These are phyloP conservation scores for Oncorhynchus clarkii DNA, from an alignment of 2,113 vertebrate genomes.

Conservation along the genomic window DNA sequence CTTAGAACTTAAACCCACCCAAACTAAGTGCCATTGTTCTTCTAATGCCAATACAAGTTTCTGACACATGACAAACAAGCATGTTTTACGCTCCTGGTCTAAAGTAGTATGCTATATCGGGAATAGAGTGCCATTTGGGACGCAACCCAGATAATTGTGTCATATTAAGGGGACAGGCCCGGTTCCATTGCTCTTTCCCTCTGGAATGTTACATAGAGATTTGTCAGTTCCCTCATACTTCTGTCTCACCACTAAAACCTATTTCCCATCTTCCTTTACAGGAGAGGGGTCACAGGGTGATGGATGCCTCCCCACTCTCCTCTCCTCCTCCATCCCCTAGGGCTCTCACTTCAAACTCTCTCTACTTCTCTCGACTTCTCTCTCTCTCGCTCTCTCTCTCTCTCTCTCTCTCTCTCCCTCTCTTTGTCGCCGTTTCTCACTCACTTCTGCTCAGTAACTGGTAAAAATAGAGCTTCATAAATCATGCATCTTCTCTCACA, in stretches of 20 bases:
- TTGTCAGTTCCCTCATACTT: conserved; percentile 57
- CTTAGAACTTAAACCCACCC: conserved; percentile 50
- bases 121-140: conserved; percentile 30
- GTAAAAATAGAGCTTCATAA: conserved; percentile 85
- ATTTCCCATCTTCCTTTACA: conserved; percentile 52
- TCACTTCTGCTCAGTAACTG: conserved; percentile 70
- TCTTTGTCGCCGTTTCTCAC: not conserved
- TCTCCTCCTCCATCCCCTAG: conserved; percentile 25
- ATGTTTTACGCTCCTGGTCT: not conserved
- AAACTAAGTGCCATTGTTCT: conserved; percentile 49
- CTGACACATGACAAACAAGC: not conserved
- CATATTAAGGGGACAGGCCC: not conserved
- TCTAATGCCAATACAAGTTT: conserved; percentile 26
- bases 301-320: conserved; percentile 53
- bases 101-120: not conserved
- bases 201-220: conserved; percentile 15
- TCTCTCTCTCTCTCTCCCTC: not conserved
- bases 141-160: not conserved
- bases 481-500: conserved; percentile 75
- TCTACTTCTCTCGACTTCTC: not conserved
- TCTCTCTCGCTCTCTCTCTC: conserved; percentile 23
- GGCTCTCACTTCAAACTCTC: conserved; percentile 20
- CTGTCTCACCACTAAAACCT: conserved; percentile 43
- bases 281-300: conserved; percentile 57
- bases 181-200: not conserved